Base-by-base conservation (phyloP, 2,113 vertebrate species). In the Terrapene triunguis region DNA sequence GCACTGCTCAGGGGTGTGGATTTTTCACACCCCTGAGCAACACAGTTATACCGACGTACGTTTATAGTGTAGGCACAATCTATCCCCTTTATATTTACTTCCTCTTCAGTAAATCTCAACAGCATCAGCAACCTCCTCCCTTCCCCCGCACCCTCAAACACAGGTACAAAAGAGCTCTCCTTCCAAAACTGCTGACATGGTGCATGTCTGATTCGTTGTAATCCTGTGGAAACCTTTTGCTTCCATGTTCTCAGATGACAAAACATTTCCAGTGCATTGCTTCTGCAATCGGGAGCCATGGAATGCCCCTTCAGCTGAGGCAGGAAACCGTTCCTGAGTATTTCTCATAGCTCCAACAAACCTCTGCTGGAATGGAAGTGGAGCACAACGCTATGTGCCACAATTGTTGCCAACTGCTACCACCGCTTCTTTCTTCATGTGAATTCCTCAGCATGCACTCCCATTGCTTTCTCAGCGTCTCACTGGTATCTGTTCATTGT, bases 211-310 rank as follows among this genome's bases (percentile, higher is more conserved):
- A 47, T 87, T 89, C 89, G 50, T 7, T 82, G 29, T 32, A 24
- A 42, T 38, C 12, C 38, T 38, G 14, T 4, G 89, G 51, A 94
- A 96, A 89, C 22, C 5, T 89, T 84, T 82, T 47, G 69, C 29
- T 92, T 94, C 55, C 65, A 44, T 35, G 35, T 32, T 92, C 84
- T 82, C 50, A 29, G 2, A 10, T 72, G 89, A 79, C 69, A 88
- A 89, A 92, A 74, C 44, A 94, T 84, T 89, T 85, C 81, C 87
- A 78, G 4, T 44, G 76, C 59, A 62, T 90, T 90, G 35, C n/a
- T 87, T 47, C 62, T 89, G 86, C 35, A 86, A 84, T 4, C 21
- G 48, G 54, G 74, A 82, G 44, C 29, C 3, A 7, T 35, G 29
- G 12, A 54, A 62, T 32, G 32, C 27, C 59, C 59, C 59, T 32